phyloP scores from a whole-genome alignment of 1,140 invertebrate genomes.

The Hylaeus volcanicus region DNA sequence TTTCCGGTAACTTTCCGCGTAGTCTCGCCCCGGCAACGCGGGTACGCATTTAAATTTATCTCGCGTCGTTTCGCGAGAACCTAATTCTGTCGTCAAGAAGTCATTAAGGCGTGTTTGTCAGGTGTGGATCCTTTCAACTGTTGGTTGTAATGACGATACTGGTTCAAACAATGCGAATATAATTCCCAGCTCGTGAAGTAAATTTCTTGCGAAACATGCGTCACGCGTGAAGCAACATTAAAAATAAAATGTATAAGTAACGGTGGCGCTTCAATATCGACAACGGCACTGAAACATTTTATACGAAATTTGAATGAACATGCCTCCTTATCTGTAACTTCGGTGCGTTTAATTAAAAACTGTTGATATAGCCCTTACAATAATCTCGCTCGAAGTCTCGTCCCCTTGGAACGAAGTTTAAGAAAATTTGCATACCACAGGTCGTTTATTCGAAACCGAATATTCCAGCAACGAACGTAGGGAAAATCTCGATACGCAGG shows the following conservation, averaged over 20 bases:
- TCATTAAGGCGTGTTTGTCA: slow-evolving; percentile 60
- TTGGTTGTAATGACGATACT: slow-evolving; percentile 21
- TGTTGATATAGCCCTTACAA: background rate
- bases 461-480: slow-evolving; percentile 7
- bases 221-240: background rate
- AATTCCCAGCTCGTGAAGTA: too few species aligned
- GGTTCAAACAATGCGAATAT: slow-evolving; percentile 35
- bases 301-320: background rate
- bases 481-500: slow-evolving; percentile 40
- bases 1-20: slow-evolving; percentile 30
- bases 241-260: too few species aligned
- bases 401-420: background rate
- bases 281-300: background rate
- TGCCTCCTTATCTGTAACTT: too few species aligned
- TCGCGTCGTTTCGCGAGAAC: slow-evolving; percentile 58
- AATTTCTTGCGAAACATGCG: background rate
- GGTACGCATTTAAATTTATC: slow-evolving; percentile 64
- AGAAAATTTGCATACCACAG: slow-evolving; percentile 21
- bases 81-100: slow-evolving; percentile 63
- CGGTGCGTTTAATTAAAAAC: background rate
- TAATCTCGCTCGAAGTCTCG: background rate
- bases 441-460: slow-evolving; percentile 14
- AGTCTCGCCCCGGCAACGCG: background rate
- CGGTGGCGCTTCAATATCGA: too few species aligned
- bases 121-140: slow-evolving; percentile 41